Evolutionary conservation across 1,140 invertebrate species (phyloP).

Genomic region (Neuroterus valhalla): DNA sequence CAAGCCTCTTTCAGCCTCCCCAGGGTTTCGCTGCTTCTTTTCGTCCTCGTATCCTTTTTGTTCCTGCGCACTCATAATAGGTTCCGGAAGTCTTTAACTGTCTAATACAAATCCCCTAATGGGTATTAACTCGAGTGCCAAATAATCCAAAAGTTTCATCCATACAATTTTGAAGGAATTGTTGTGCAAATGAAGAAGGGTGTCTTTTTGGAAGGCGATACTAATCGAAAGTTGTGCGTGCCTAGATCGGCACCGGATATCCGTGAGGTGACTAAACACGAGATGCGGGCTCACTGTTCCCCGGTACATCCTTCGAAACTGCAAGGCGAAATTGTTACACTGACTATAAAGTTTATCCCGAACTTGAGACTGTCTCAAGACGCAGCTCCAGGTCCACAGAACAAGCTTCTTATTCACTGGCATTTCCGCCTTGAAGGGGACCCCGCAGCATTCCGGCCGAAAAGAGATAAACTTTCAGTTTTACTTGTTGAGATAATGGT

Average conservation of each 20-base stretch:
- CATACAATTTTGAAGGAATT: neutral
- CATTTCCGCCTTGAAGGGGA: conserved; percentile 1
- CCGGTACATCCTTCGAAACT: conserved; percentile 31
- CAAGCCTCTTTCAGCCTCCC: neutral
- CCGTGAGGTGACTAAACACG: conserved; percentile 66
- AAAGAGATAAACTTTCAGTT: neutral
- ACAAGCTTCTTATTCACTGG: conserved; percentile 4
- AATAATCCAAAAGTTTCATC: no score
- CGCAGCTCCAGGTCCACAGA: neutral
- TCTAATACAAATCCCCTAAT: neutral
- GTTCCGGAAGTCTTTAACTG: neutral
- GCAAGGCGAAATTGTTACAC: conserved; percentile 38
- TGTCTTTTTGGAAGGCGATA: conserved; percentile 34
- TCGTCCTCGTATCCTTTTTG: neutral
- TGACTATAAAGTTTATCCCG: conserved; percentile 8
- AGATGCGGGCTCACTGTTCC: conserved; percentile 66
- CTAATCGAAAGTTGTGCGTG: conserved; percentile 46
- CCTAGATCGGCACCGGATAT: conserved; percentile 66
- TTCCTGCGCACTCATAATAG: neutral
- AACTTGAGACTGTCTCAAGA: conserved; percentile 25
- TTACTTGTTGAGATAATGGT: neutral
- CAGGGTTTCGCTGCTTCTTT: neutral
- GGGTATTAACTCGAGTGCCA: no score
- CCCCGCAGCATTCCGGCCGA: neutral
- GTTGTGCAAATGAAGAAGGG: neutral